Conservation (phyloP, 2,113 vertebrate genomes). For the Hassar affinis region DNA sequence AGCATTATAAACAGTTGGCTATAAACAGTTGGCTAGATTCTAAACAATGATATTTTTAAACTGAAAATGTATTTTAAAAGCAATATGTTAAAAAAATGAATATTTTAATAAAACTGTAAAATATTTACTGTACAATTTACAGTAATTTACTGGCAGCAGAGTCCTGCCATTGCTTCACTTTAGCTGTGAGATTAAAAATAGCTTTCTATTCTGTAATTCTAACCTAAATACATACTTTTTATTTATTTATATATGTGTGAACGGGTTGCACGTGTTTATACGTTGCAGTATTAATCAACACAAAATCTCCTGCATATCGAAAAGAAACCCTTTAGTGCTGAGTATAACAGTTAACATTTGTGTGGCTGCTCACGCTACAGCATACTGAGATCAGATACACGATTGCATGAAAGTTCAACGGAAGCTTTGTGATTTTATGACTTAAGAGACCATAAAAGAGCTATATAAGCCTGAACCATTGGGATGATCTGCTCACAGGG, state of each 20-base stretch:
- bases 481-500: conserved; percentile 30
- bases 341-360: neutral
- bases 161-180: neutral
- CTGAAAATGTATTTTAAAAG: neutral
- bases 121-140: neutral
- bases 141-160: neutral
- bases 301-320: neutral
- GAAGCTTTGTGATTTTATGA: conserved; percentile 57
- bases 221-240: neutral
- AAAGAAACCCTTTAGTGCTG: neutral
- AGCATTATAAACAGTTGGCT: neutral
- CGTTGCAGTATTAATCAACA: neutral
- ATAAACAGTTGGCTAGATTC: neutral
- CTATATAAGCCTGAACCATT: conserved; percentile 53
- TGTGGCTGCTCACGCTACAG: neutral
- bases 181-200: neutral
- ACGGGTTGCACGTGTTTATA: neutral
- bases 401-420: conserved; percentile 19
- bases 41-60: neutral
- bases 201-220: neutral
- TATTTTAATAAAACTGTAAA: neutral
- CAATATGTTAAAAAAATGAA: neutral
- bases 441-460: conserved; percentile 54
- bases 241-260: neutral
- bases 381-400: conserved; percentile 7